phyloP scores from a whole-genome alignment of 92 coral and sea anemone species.

The Blastomussa wellsi region DNA sequence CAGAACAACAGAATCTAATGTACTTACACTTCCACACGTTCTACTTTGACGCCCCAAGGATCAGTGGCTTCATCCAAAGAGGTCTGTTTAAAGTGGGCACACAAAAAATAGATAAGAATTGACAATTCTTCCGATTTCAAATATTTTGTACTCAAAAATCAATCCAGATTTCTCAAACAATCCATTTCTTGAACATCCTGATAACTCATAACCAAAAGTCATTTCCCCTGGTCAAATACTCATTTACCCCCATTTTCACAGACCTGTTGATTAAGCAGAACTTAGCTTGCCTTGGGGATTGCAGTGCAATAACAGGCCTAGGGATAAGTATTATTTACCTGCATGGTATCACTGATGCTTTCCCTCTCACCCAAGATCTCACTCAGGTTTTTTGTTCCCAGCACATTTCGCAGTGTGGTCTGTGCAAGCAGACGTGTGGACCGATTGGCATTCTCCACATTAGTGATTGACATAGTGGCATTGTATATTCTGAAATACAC shows the following conservation, averaged over 20 bases:
- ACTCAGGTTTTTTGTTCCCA: conserved; percentile 88
- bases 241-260: too few relatives aligned
- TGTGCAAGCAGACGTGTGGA: conserved; percentile 95
- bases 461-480: conserved; percentile 89
- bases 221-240: too few relatives aligned
- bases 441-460: conserved; percentile 91
- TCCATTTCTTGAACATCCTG: too few relatives aligned
- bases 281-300: too few relatives aligned
- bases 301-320: too few relatives aligned
- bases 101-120: neutral
- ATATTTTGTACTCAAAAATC: too few relatives aligned
- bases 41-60: conserved; percentile 93
- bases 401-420: conserved; percentile 88
- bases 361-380: conserved; percentile 91
- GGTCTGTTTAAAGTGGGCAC: conserved; percentile 36
- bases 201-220: too few relatives aligned
- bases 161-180: too few relatives aligned
- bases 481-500: conserved; percentile 89
- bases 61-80: conserved; percentile 89
- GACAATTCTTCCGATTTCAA: neutral
- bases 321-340: conserved; percentile 51
- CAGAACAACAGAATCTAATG: neutral
- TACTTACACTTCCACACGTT: conserved; percentile 91
- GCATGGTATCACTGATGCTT: conserved; percentile 81
- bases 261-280: too few relatives aligned